Conservation (phyloP, 2,113 vertebrate species). For the Pterocles orientalis region DNA sequence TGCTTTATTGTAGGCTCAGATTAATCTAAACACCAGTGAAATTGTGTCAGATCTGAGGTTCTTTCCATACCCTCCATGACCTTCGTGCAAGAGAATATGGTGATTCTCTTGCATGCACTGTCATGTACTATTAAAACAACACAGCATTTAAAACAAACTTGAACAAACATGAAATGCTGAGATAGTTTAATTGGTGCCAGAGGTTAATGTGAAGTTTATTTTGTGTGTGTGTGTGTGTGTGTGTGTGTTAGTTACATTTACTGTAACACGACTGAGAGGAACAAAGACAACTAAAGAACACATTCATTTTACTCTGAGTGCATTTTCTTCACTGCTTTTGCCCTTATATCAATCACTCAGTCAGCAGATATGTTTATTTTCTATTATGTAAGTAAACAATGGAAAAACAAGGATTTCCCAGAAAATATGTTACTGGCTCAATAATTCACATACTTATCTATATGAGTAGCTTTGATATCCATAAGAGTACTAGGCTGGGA, state of each 20-base stretch:
- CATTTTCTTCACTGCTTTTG: neutral
- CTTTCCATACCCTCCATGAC: neutral
- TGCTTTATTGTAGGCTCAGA: neutral
- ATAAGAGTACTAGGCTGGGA: neutral
- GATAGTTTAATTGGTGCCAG: neutral
- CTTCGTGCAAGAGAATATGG: neutral
- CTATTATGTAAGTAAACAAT: neutral
- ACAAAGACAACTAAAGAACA: neutral
- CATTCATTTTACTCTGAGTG: neutral
- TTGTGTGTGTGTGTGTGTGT: neutral
- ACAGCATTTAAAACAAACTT: neutral
- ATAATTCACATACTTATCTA: neutral
- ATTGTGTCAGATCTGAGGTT: neutral
- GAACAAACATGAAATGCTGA: neutral
- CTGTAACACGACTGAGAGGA: neutral
- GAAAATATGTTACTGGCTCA: neutral
- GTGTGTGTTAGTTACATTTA: neutral
- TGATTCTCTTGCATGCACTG: neutral
- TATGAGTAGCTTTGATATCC: neutral
- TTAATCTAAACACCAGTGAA: neutral
- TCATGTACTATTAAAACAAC: neutral
- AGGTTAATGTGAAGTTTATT: constrained; percentile 21
- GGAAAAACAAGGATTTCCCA: neutral
- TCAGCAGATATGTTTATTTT: neutral
- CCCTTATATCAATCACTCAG: neutral